Conservation (phyloP, 2,797 vertebrate genomes). For the Pterois miles region DNA sequence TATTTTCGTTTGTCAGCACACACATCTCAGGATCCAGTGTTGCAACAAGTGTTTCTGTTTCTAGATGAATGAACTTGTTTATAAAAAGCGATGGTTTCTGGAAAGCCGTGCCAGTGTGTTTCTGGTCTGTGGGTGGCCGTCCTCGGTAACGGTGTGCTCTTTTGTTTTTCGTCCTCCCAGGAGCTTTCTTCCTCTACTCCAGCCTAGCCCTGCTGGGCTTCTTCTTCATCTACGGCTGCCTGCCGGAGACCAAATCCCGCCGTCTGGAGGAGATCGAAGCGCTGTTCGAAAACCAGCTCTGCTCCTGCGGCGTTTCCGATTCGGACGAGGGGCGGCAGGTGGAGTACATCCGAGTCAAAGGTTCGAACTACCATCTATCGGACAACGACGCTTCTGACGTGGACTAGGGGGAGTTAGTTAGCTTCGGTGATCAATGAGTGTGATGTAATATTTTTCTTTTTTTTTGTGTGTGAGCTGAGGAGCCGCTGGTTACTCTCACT, state of each 20-base stretch:
- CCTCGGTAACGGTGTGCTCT: not conserved
- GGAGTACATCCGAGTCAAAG: slow-evolving; percentile 98
- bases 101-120: not conserved
- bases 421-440: slow-evolving; percentile 2
- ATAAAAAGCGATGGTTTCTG: not conserved
- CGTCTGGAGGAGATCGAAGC: slow-evolving; percentile 97
- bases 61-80: not conserved
- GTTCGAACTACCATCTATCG: slow-evolving; percentile 98
- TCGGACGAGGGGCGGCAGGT: slow-evolving; percentile 96
- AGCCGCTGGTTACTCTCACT: slow-evolving; percentile 6
- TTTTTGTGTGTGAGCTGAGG: slow-evolving; percentile 9
- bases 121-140: slow-evolving; percentile 1
- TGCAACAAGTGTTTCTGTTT: slow-evolving; percentile 2
- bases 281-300: slow-evolving; percentile 93
- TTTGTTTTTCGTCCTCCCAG: slow-evolving; percentile 73
- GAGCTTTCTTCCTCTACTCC: slow-evolving; percentile 96
- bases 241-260: slow-evolving; percentile 97
- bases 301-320: slow-evolving; percentile 92
- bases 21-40: slow-evolving; percentile 1
- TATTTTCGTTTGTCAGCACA: slow-evolving; percentile 3
- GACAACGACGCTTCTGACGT: slow-evolving; percentile 99
- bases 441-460: slow-evolving; percentile 12
- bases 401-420: slow-evolving; percentile 80
- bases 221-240: slow-evolving; percentile 93
- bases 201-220: slow-evolving; percentile 90